A percentile compares a stretch with the other conserved stretches of the same genome.
Conservation (phyloP, 2,797 vertebrate genomes). For the Pangasius djambal region DNA sequence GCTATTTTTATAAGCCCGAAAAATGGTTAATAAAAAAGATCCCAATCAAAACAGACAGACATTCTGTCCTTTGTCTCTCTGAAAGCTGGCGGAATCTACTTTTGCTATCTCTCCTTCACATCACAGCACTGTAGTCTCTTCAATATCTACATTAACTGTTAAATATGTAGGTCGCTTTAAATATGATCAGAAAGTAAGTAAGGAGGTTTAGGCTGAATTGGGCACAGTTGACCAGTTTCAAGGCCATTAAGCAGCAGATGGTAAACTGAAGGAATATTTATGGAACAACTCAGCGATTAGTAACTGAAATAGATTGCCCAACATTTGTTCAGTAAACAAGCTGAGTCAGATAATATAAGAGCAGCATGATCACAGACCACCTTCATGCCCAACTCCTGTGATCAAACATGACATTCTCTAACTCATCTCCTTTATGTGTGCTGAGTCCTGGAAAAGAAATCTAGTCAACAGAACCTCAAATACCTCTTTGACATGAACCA, state of each 20-base stretch:
- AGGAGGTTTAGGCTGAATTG: background rate
- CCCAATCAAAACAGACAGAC: background rate
- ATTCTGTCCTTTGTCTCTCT: background rate
- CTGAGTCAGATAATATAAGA: constrained; percentile 19
- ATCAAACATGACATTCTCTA: constrained; percentile 11
- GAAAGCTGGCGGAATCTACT: background rate
- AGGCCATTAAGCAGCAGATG: background rate
- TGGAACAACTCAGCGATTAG: background rate
- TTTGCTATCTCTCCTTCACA: background rate
- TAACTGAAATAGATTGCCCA: constrained; percentile 7
- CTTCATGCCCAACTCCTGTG: background rate
- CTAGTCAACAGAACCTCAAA: constrained; percentile 9
- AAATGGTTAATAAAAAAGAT: background rate
- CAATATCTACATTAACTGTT: background rate
- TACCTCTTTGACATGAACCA: background rate
- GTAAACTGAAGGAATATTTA: background rate
- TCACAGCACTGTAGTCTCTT: background rate
- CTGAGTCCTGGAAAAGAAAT: background rate
- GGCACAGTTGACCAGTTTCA: background rate
- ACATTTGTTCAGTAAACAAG: constrained; percentile 22
- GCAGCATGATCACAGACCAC: constrained; percentile 14
- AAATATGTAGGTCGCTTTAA: background rate
- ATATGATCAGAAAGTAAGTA: background rate
- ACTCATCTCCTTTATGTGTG: background rate
- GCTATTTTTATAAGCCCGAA: background rate